phyloP scores from a whole-genome alignment of 1,140 invertebrate species.

The Drosophila malerkotliana region DNA sequence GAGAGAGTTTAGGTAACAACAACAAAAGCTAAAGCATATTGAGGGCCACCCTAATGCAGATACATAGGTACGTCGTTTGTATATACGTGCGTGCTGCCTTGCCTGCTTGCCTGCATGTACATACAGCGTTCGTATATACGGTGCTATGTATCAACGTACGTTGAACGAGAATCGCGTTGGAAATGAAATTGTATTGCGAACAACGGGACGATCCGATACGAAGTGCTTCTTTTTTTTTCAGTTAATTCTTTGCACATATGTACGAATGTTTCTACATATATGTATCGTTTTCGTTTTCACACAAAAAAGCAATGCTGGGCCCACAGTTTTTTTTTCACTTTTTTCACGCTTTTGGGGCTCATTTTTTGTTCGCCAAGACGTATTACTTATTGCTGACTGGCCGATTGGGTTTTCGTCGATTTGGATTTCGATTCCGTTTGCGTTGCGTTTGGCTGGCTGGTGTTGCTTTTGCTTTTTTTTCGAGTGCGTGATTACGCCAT shows the following conservation, averaged over 20 bases:
- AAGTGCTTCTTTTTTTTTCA: slow-evolving; percentile 67
- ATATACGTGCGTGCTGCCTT: slow-evolving; percentile 1
- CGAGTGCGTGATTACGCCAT: slow-evolving; percentile 80
- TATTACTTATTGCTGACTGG: slow-evolving; percentile 64
- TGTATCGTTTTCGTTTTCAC: slow-evolving; percentile 74
- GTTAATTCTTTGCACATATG: slow-evolving; percentile 66
- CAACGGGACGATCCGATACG: slow-evolving; percentile 75
- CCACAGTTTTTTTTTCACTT: slow-evolving; percentile 41
- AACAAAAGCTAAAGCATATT: background rate
- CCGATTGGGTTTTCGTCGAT: slow-evolving; percentile 57
- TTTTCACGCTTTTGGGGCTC: slow-evolving; percentile 24
- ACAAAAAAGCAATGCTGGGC: slow-evolving; percentile 43
- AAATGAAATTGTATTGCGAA: slow-evolving; percentile 70
- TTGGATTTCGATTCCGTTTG: slow-evolving; percentile 61
- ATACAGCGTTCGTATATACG: slow-evolving; percentile 22
- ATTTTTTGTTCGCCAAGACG: slow-evolving; percentile 41
- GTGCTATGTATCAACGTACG: slow-evolving; percentile 48
- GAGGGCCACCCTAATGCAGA: background rate
- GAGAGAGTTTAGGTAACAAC: background rate
- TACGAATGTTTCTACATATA: slow-evolving; percentile 41
- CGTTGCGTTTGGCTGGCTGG: slow-evolving; percentile 46
- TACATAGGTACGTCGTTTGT: slow-evolving; percentile 10
- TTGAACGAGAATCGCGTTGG: slow-evolving; percentile 61
- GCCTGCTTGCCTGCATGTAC: background rate
- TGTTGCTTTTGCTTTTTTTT: slow-evolving; percentile 60